Conservation (phyloP, 2,797 vertebrate genomes). For the Benthosema pterotum region DNA sequence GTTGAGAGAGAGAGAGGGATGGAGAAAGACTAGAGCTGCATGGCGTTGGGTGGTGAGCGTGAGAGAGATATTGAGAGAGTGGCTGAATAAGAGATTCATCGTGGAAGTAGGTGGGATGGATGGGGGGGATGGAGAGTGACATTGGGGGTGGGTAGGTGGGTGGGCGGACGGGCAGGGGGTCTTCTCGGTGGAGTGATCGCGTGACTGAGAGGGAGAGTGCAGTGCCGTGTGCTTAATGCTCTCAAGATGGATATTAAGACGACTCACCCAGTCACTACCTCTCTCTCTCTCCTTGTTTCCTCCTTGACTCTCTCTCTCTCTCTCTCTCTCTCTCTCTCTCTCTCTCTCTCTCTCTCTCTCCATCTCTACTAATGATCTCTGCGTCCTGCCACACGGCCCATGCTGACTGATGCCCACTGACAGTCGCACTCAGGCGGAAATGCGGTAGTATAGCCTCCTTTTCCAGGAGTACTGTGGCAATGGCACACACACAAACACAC, state of each 20-base stretch:
- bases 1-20: slow-evolving; percentile 13
- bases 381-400: slow-evolving; percentile 75
- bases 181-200: slow-evolving; percentile 64
- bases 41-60: slow-evolving; percentile 16
- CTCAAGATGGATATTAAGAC: slow-evolving; percentile 81
- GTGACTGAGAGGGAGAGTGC: slow-evolving; percentile 80
- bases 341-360: slow-evolving; percentile 45
- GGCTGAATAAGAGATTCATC: slow-evolving; percentile 13
- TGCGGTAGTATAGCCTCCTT: slow-evolving; percentile 53
- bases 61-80: not conserved
- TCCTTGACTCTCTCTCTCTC: slow-evolving; percentile 46
- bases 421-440: slow-evolving; percentile 81
- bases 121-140: slow-evolving; percentile 47
- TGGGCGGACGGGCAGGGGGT: slow-evolving; percentile 42
- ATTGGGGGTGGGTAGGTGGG: slow-evolving; percentile 37
- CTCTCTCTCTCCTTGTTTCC: slow-evolving; percentile 9
- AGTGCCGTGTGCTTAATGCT: slow-evolving; percentile 79
- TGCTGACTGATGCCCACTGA: slow-evolving; percentile 82
- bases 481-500: too few relatives aligned
- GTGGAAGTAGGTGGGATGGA: slow-evolving; percentile 41
- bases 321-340: slow-evolving; percentile 58
- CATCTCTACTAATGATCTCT: slow-evolving; percentile 80
- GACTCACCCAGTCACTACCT: slow-evolving; percentile 56
- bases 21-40: slow-evolving; percentile 55
- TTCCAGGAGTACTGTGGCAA: slow-evolving; percentile 63